Percentiles rank a stretch among this genome's conserved stretches.
These are phyloP conservation scores for Sebastes glaucus DNA, from an alignment of 2,797 vertebrate species.

Conservation along the genomic window DNA sequence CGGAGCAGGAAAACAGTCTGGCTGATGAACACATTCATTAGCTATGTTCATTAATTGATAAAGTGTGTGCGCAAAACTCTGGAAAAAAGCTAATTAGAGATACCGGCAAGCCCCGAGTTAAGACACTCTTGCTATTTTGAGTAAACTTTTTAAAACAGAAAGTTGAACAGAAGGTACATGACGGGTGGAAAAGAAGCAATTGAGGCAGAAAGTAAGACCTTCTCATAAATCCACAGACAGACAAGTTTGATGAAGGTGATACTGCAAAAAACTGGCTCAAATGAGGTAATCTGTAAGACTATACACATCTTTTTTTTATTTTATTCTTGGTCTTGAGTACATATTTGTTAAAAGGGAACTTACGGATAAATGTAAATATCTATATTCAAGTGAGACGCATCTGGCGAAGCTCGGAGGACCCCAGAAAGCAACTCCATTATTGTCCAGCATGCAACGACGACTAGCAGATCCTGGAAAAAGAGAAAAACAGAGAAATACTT, in stretches of 20 bases:
- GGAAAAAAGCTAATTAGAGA: slow-evolving; percentile 74
- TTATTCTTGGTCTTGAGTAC: not conserved
- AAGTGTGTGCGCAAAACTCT: slow-evolving; percentile 48
- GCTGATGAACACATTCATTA: slow-evolving; percentile 74
- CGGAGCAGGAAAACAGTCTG: slow-evolving; percentile 60
- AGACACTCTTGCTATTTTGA: slow-evolving; percentile 35
- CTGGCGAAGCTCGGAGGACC: slow-evolving; percentile 98
- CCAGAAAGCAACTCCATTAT: slow-evolving; percentile 97
- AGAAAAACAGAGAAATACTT: not conserved
- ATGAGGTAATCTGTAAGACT: not conserved
- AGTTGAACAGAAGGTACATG: slow-evolving; percentile 15
- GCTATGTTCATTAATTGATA: slow-evolving; percentile 75
- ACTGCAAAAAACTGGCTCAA: not conserved
- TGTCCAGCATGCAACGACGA: slow-evolving; percentile 97
- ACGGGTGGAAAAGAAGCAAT: not conserved
- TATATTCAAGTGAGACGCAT: slow-evolving; percentile 96
- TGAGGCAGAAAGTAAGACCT: not conserved
- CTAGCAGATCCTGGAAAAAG: slow-evolving; percentile 91
- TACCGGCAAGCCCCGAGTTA: slow-evolving; percentile 27
- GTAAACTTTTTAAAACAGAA: slow-evolving; percentile 33
- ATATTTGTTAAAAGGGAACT: slow-evolving; percentile 72
- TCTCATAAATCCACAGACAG: not conserved
- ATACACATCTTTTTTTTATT: not conserved
- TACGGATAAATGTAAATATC: slow-evolving; percentile 97
- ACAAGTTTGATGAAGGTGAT: not conserved